These are phyloP conservation scores for Cassiopea xamachana DNA, from an alignment of 30 jellyfish, hydroid and myxozoan species.

Conservation along the genomic window DNA sequence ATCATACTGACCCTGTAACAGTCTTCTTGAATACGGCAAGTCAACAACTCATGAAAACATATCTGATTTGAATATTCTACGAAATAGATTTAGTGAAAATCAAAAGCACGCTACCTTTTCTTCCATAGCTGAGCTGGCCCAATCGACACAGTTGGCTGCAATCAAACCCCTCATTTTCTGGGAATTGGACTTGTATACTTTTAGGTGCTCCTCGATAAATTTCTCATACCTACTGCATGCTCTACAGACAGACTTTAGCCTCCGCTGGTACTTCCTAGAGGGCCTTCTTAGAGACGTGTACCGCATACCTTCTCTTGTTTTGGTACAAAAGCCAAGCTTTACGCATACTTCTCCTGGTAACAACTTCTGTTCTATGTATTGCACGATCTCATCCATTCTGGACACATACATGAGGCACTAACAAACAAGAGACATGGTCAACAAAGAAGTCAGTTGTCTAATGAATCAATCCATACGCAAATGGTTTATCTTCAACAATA, in stretches of 20 bases:
- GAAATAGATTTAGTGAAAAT: neutral
- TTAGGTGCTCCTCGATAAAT: neutral
- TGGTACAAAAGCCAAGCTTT: neutral
- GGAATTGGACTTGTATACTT: neutral
- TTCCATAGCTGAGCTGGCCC: neutral
- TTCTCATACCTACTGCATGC: neutral
- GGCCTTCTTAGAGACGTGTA: neutral
- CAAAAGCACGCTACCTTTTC: neutral
- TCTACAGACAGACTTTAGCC: neutral
- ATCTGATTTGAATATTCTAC: too few species aligned
- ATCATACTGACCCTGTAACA: too few species aligned
- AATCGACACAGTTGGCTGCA: neutral
- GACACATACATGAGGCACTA: neutral
- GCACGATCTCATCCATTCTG: neutral
- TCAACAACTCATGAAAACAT: neutral
- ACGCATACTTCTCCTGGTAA: neutral
- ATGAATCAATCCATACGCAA: too few species aligned
- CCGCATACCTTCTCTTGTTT: neutral
- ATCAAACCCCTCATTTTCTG: neutral
- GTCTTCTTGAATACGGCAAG: neutral
- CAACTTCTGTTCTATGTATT: neutral
- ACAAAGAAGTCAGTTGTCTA: too few species aligned
- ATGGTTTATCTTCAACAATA: too few species aligned
- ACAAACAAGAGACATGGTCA: neutral
- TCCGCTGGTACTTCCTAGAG: neutral